phyloP scores from a whole-genome alignment of 2,113 vertebrate genomes.

The Propithecus coquereli region DNA sequence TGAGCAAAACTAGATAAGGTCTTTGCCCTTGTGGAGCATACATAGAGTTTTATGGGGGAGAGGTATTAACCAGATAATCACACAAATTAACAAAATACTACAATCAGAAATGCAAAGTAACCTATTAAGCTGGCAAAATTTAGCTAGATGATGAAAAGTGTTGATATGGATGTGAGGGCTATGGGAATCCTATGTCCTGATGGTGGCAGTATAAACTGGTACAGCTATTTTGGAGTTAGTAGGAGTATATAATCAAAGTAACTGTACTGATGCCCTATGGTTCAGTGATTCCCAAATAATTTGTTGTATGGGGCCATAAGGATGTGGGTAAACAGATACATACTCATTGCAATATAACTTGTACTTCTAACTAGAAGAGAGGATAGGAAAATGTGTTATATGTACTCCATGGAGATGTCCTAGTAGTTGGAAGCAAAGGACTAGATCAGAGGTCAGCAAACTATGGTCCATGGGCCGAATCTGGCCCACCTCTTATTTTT shows the following conservation, averaged over 20 bases:
- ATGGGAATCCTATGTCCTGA: neutral
- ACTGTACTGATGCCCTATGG: neutral
- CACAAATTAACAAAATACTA: neutral
- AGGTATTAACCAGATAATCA: neutral
- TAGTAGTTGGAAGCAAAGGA: neutral
- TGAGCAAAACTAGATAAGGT: slow-evolving; percentile 8
- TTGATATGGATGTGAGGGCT: neutral
- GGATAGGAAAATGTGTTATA: neutral
- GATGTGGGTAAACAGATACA: neutral
- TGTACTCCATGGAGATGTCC: neutral
- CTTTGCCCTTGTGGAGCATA: neutral
- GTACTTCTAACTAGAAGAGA: neutral
- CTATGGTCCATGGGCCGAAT: neutral
- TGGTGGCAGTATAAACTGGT: neutral
- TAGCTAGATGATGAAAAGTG: neutral
- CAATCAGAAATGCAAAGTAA: neutral
- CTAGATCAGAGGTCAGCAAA: neutral
- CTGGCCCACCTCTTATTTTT: neutral
- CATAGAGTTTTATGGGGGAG: neutral
- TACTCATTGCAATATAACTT: neutral
- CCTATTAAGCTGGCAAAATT: neutral
- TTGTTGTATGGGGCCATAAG: neutral
- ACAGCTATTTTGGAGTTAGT: neutral
- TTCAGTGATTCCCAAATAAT: neutral
- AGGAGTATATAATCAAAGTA: neutral